Conservation (phyloP, 2,113 vertebrate genomes). For the Alexandromys fortis region DNA sequence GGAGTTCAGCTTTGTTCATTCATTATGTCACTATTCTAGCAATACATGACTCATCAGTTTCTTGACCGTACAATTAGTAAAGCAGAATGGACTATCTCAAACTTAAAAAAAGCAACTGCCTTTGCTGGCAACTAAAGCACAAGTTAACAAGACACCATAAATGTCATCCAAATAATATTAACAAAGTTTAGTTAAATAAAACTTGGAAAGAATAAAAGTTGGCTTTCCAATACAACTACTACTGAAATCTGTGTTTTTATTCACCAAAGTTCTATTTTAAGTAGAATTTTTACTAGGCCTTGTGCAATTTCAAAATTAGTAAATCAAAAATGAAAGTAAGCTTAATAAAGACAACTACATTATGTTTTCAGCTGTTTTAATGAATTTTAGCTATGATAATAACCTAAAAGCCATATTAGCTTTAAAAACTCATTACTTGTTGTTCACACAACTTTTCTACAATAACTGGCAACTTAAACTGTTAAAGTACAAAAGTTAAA, state of each 20-base stretch:
- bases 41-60: slow-evolving; percentile 7
- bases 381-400: slow-evolving; percentile 31
- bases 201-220: slow-evolving; percentile 47
- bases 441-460: slow-evolving; percentile 21
- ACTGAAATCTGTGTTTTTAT: slow-evolving; percentile 56
- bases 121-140: slow-evolving; percentile 39
- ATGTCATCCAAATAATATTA: slow-evolving; percentile 49
- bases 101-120: slow-evolving; percentile 53
- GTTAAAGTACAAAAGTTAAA: slow-evolving; percentile 39
- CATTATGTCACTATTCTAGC: background rate
- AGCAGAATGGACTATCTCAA: background rate
- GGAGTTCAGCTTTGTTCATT: slow-evolving; percentile 24
- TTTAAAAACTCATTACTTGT: slow-evolving; percentile 43
- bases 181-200: slow-evolving; percentile 52
- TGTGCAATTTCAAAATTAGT: slow-evolving; percentile 30
- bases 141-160: slow-evolving; percentile 48
- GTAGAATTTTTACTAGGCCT: slow-evolving; percentile 28
- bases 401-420: slow-evolving; percentile 9
- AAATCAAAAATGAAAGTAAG: slow-evolving; percentile 44
- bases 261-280: slow-evolving; percentile 42
- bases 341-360: background rate
- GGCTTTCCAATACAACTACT: slow-evolving; percentile 26
- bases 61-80: slow-evolving; percentile 24
- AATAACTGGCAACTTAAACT: slow-evolving; percentile 1
- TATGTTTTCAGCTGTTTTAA: slow-evolving; percentile 20